A percentile compares a stretch with the other conserved stretches of the same genome.
These are phyloP conservation scores for Andrena cerasifolii DNA, from an alignment of 1,140 invertebrate genomes.

Conservation along the genomic window DNA sequence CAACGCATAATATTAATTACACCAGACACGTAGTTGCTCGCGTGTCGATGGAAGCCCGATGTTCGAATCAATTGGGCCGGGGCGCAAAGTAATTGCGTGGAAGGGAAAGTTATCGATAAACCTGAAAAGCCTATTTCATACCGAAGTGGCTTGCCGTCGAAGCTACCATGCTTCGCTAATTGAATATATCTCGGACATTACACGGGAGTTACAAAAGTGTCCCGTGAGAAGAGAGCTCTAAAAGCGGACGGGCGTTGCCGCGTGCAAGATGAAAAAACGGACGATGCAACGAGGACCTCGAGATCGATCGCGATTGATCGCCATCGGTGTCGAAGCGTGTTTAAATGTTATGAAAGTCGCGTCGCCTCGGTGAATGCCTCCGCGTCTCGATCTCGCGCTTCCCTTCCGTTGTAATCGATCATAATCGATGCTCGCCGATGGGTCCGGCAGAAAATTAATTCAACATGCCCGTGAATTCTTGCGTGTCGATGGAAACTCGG, in stretches of 20 bases:
- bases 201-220: no score
- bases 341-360: background rate
- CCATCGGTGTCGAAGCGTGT: background rate
- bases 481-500: slow-evolving; percentile 42
- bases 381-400: background rate
- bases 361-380: background rate
- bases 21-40: background rate
- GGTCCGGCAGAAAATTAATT: slow-evolving; percentile 53
- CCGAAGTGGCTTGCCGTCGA: no score
- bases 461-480: slow-evolving; percentile 32
- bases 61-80: background rate
- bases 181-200: no score
- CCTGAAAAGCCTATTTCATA: no score
- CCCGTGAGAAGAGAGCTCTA: no score
- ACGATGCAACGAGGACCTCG: background rate
- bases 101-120: background rate
- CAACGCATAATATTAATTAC: slow-evolving; percentile 43
- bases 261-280: no score
- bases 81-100: background rate
- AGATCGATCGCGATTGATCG: slow-evolving; percentile 5
- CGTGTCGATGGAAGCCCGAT: slow-evolving; percentile 24
- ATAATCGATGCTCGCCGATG: slow-evolving; percentile 6
- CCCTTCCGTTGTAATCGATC: slow-evolving; percentile 36
- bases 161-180: no score
- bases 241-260: no score